Evolutionary conservation across 2,797 vertebrate genomes (phyloP).

Genomic region (Sebastes steindachneri): DNA sequence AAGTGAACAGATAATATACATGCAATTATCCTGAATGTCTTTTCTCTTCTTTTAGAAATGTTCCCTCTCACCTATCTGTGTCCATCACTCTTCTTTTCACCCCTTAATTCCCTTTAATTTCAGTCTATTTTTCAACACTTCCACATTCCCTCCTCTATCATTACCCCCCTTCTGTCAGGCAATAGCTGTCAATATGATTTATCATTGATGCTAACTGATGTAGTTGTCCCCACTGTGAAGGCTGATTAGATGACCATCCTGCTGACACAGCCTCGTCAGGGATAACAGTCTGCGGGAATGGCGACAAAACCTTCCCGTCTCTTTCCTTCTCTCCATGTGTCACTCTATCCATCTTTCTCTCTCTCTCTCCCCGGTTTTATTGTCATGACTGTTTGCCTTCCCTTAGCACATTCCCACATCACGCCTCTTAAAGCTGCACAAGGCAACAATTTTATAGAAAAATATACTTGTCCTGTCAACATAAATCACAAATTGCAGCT

Average conservation of each 20-base stretch:
- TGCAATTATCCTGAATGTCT: slow-evolving; percentile 46
- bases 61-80: not conserved
- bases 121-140: slow-evolving; percentile 53
- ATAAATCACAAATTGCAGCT: slow-evolving; percentile 15
- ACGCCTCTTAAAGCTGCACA: slow-evolving; percentile 26
- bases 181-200: slow-evolving; percentile 70
- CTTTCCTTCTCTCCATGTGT: slow-evolving; percentile 22
- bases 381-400: not conserved
- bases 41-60: slow-evolving; percentile 18
- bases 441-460: slow-evolving; percentile 8
- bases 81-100: slow-evolving; percentile 30
- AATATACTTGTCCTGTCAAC: slow-evolving; percentile 10
- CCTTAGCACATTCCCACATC: not conserved
- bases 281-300: slow-evolving; percentile 10
- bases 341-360: slow-evolving; percentile 16
- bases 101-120: slow-evolving; percentile 45
- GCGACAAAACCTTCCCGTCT: slow-evolving; percentile 30
- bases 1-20: slow-evolving; percentile 45
- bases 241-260: slow-evolving; percentile 70
- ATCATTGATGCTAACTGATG: slow-evolving; percentile 63
- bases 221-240: slow-evolving; percentile 61
- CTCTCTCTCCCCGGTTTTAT: not conserved
- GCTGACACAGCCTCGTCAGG: slow-evolving; percentile 46
- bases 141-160: slow-evolving; percentile 49
- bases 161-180: slow-evolving; percentile 42